phyloP scores from a whole-genome alignment of 37 sponge, comb jelly and placozoan species.

The Eunapius fragilis region DNA sequence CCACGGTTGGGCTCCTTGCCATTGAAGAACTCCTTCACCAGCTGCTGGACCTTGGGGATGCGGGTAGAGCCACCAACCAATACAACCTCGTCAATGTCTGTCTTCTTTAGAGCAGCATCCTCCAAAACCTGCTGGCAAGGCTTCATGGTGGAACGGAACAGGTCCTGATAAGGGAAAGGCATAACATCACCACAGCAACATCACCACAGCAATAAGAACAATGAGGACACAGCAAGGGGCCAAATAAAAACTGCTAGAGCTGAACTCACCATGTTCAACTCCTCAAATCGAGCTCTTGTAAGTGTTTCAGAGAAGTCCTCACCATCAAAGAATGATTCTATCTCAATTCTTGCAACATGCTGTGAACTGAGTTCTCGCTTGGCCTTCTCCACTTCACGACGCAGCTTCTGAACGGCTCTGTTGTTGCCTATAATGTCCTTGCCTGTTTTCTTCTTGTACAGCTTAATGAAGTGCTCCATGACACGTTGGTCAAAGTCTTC shows the following conservation, averaged over 20 bases:
- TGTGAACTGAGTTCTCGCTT: constrained; percentile 94
- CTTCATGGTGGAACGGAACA: constrained; percentile 94
- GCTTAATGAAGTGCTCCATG: constrained; percentile 99
- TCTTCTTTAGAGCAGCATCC: constrained; percentile 87
- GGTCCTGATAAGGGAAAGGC: constrained; percentile 46
- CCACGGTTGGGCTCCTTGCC: constrained; percentile 95
- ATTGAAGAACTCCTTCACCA: constrained; percentile 96
- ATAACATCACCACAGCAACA: background rate
- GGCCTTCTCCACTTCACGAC: constrained; percentile 99
- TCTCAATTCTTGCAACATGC: constrained; percentile 94
- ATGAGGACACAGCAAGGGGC: background rate
- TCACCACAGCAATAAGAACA: background rate
- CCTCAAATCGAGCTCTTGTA: constrained; percentile 98
- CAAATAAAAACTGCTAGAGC: background rate
- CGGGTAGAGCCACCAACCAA: constrained; percentile 98
- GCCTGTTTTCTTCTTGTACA: constrained; percentile 99
- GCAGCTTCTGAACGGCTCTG: constrained; percentile 97
- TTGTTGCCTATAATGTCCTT: constrained; percentile 95
- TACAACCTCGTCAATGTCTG: constrained; percentile 95
- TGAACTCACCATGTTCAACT: constrained; percentile 91
- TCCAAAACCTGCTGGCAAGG: constrained; percentile 94
- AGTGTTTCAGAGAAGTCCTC: constrained; percentile 99
- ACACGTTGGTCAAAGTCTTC: constrained; percentile 99
- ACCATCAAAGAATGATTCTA: constrained; percentile 96
- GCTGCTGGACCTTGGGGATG: constrained; percentile 97